Conservation (phyloP, 1,140 invertebrate species). For the Ctenoplectra terminalis region DNA sequence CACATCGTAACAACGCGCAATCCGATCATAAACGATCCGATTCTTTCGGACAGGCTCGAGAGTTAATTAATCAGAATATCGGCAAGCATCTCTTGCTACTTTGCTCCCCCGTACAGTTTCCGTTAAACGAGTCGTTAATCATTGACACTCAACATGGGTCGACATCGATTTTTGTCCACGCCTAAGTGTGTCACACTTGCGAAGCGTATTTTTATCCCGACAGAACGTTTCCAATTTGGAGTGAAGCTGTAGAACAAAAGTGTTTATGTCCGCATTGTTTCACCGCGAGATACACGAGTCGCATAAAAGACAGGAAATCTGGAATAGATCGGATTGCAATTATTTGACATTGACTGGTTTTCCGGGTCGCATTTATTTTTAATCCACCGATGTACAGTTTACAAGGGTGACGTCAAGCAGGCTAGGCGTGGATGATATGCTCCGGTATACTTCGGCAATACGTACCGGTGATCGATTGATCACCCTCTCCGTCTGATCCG, state of each 20-base stretch:
- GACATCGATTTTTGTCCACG: constrained; percentile 24
- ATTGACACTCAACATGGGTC: constrained; percentile 47
- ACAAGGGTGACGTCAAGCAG: constrained; percentile 62
- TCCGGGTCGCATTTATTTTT: constrained; percentile 63
- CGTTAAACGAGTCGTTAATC: constrained; percentile 57
- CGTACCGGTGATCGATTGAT: constrained; percentile 54
- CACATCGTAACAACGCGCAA: neutral
- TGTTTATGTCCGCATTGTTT: neutral
- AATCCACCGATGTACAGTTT: constrained; percentile 46
- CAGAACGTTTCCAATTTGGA: constrained; percentile 23
- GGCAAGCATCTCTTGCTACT: constrained; percentile 41
- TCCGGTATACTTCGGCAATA: constrained; percentile 45
- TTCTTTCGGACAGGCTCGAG: constrained; percentile 24
- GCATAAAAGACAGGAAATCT: constrained; percentile 5
- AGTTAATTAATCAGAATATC: constrained; percentile 63
- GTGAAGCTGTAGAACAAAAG: neutral
- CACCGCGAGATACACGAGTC: no score
- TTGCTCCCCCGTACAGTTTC: constrained; percentile 11
- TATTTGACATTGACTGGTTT: constrained; percentile 57
- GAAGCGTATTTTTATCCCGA: constrained; percentile 6
- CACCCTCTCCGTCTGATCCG: constrained; percentile 21
- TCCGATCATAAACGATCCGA: constrained; percentile 37
- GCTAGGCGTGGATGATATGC: constrained; percentile 60
- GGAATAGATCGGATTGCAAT: constrained; percentile 51
- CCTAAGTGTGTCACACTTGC: constrained; percentile 31